Conservation (phyloP, 2,797 vertebrate genomes). For the Characodon lateralis region DNA sequence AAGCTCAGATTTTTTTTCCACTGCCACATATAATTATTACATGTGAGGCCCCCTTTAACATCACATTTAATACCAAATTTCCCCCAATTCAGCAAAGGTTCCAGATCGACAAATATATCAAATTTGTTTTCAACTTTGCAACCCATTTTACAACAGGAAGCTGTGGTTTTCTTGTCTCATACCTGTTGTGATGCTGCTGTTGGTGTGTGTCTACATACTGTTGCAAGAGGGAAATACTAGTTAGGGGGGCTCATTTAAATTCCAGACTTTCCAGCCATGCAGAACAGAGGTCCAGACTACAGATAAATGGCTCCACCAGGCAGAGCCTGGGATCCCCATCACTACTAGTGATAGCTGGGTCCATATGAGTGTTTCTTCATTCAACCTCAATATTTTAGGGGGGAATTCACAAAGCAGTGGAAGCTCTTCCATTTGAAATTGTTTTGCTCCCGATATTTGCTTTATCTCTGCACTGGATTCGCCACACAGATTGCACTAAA, state of each 20-base stretch:
- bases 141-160: neutral
- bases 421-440: neutral
- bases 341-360: constrained; percentile 48
- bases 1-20: constrained; percentile 42
- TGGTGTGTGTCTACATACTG: constrained; percentile 59
- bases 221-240: constrained; percentile 69
- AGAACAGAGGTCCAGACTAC: constrained; percentile 72
- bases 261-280: constrained; percentile 72
- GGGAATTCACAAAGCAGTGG: neutral
- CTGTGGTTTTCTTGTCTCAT: constrained; percentile 15
- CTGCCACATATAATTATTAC: constrained; percentile 45
- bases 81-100: constrained; percentile 24
- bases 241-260: constrained; percentile 76
- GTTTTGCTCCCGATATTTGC: too few relatives aligned
- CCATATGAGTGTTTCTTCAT: constrained; percentile 38
- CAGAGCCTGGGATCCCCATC: constrained; percentile 70
- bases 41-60: constrained; percentile 33
- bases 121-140: constrained; percentile 3
- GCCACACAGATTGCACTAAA: too few relatives aligned
- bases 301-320: constrained; percentile 76
- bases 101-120: constrained; percentile 23
- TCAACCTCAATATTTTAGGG: constrained; percentile 10
- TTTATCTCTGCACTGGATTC: too few relatives aligned
- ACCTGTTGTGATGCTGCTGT: constrained; percentile 60
- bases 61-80: constrained; percentile 27